Evolutionary conservation across 2,888 invertebrate genomes (phyloP), one percentile per base, ranked within the genome.

Genomic region (Volucella zonaria): DNA sequence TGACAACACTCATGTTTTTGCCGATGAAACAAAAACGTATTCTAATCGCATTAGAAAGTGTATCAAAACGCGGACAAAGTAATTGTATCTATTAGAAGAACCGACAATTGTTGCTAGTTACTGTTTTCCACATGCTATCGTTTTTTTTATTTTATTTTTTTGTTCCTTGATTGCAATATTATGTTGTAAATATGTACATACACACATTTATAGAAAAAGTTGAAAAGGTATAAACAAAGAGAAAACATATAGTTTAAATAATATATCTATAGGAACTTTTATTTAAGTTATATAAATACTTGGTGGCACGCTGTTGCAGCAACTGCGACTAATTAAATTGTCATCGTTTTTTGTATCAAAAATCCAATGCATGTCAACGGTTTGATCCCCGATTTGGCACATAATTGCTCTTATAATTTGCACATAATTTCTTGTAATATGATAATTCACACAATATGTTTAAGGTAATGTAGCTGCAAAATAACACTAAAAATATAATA

Each of bases 241-340:
- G 49, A 2, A 51, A 58, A 18, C 1, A 12, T 14, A 15, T 18
- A 51, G 12, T 42, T 43, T 31, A 38, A 61, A 49, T 15, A 66
- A 42, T 23, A 23, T 23, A 23, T 23, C 18, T 23, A 42, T 23
- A 59, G n/a, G n/a, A 15, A 43, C 42, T 56, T 18, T 77, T 54
- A 78, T 73, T 78, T 40, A 52, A 68, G 40, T 74, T 70, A 82
- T 68, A 82, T 82, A 82, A 82, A 82, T 82, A 82, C 82, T 82
- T 82, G 82, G 59, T 80, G 75, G 75, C 42, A 80, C 75, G 56
- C 80, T 80, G 80, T 61, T 83, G 70, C 83, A 75, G 80, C 75
- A 71, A 76, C 83, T 75, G 75, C 70, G 71, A 75, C 80, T 83
- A 83, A 83, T 83, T 83, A 83, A 80, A 83, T 80, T 83, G 66